Evolutionary conservation across 1,140 invertebrate species (phyloP).

Genomic region (Littorina saxatilis): DNA sequence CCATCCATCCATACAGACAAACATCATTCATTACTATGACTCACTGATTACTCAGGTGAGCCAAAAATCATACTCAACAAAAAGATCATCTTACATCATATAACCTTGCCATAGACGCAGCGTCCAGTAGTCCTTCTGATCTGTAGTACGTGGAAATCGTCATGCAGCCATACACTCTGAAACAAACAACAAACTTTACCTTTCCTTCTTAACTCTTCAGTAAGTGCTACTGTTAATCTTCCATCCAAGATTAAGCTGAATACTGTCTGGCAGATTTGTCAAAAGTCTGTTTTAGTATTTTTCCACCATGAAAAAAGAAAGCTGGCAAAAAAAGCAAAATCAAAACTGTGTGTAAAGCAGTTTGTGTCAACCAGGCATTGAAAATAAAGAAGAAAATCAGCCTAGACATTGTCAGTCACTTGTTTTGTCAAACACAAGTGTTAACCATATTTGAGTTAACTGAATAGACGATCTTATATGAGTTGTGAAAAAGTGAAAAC

Average conservation of each 20-base stretch:
- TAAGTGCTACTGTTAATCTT: not conserved
- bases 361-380: no score
- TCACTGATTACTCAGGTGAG: no score
- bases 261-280: not conserved
- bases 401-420: no score
- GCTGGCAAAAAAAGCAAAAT: not conserved
- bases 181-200: conserved; percentile 7
- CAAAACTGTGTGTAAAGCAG: not conserved
- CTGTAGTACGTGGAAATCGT: conserved; percentile 44
- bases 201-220: not conserved
- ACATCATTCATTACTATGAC: no score
- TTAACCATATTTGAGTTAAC: no score
- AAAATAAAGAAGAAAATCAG: no score
- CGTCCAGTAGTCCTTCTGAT: conserved; percentile 40
- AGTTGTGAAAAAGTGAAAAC: no score
- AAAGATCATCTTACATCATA: conserved; percentile 30
- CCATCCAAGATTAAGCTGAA: no score
- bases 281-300: not conserved
- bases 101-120: conserved; percentile 23
- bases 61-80: no score
- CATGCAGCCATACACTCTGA: conserved; percentile 43
- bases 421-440: no score
- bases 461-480: no score
- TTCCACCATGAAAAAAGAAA: not conserved
- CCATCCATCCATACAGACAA: no score